Conservation (phyloP, 2,113 vertebrate species). For the Microcebus griseorufus region DNA sequence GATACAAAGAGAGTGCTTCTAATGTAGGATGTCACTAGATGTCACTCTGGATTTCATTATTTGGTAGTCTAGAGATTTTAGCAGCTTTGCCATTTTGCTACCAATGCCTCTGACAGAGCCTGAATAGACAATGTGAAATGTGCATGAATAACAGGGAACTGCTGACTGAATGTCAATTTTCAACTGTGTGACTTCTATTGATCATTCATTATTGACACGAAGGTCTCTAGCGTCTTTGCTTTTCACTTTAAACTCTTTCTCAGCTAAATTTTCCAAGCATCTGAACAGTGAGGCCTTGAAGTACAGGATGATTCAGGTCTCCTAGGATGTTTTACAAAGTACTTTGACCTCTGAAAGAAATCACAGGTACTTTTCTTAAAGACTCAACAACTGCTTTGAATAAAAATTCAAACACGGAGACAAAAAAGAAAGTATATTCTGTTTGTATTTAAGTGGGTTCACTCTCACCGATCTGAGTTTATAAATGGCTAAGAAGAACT, state of each 20-base stretch:
- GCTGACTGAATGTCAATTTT: constrained; percentile 90
- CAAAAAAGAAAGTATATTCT: constrained; percentile 59
- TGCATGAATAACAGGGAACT: constrained; percentile 83
- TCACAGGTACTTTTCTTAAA: constrained; percentile 82
- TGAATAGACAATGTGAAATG: constrained; percentile 83
- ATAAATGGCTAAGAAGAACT: constrained; percentile 60
- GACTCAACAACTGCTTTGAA: constrained; percentile 82
- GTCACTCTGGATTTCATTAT: constrained; percentile 87
- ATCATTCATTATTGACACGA: constrained; percentile 89
- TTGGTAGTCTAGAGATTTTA: constrained; percentile 79
- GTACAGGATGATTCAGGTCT: constrained; percentile 83
- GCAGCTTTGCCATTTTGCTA: constrained; percentile 79
- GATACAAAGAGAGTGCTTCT: constrained; percentile 77
- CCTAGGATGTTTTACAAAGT: constrained; percentile 87
- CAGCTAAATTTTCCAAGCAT: constrained; percentile 87
- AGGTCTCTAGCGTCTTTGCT: constrained; percentile 86
- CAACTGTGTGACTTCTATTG: constrained; percentile 87
- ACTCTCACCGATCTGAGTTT: constrained; percentile 72
- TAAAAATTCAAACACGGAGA: constrained; percentile 80
- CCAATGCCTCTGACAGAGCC: constrained; percentile 67
- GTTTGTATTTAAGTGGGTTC: constrained; percentile 68
- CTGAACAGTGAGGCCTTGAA: constrained; percentile 82
- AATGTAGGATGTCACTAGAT: constrained; percentile 85
- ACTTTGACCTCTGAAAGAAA: constrained; percentile 86
- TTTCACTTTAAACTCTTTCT: constrained; percentile 86